Evolutionary conservation across 2,113 vertebrate genomes (phyloP), one percentile per base, ranked within the genome.

Genomic region (Camelus dromedarius): DNA sequence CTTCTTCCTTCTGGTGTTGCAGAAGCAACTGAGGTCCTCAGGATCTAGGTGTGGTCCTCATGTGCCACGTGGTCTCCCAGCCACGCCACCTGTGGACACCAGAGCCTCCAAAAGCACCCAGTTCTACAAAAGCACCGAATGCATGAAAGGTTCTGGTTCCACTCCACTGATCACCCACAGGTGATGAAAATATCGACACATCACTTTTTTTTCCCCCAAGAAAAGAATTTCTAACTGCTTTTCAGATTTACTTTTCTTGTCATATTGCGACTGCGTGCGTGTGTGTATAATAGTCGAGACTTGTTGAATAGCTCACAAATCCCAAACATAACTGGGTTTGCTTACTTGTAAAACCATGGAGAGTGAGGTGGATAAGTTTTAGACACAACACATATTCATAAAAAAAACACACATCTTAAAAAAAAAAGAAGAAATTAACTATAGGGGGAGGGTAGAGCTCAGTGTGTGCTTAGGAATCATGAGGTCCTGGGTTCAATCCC

Each of bases 281-380:
- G 13, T 56, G 14, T 56, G 35, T 38, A 32, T 46, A 35, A n/a
- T 20, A 28, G 48, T 3, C 16, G 56, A 16, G 20, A 75, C 75
- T 26, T n/a, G 20, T 0, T 52, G 8, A 67, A 1, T 67, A 13
- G 38, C 22, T 67, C 58, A 42, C 38, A 2, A 6, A 35, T 67
- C 38, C 67, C 58, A 75, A 42, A 35, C 1, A 28, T 0, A 42
- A 46, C 32, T 30, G 30, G 0, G 1, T 6, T 1, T 8, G 24
- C 30, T 84, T 22, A 26, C 46, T 80, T 81, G 32, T 24, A 86
- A 73, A 67, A 54, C 11, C 19, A 8, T 20, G 58, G 42, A 5
- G 50, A 50, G 38, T 2, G 10, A 58, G 26, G 20, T 14, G 10
- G 28, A 14, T 52, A 15, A 56, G 66, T 14, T 15, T 79, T 24